Evolutionary conservation across 2,113 vertebrate genomes (phyloP).

Genomic region (Mormyrus iriodes): DNA sequence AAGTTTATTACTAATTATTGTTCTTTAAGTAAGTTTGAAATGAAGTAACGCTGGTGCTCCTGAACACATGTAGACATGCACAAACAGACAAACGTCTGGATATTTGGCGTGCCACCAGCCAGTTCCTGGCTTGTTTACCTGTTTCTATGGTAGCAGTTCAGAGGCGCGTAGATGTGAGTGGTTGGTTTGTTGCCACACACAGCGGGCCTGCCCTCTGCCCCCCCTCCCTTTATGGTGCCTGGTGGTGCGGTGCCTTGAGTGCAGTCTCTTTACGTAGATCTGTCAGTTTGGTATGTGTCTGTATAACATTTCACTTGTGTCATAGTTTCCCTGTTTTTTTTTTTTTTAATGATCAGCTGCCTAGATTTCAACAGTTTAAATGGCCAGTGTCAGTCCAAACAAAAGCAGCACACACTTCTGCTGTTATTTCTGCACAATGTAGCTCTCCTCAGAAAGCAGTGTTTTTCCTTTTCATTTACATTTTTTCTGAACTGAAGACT

Average conservation of each 20-base stretch:
- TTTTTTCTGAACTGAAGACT: neutral
- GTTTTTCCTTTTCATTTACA: neutral
- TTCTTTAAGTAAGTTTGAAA: neutral
- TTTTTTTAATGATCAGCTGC: neutral
- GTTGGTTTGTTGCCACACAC: conserved; percentile 27
- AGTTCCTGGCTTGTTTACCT: conserved; percentile 50
- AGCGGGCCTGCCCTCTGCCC: neutral
- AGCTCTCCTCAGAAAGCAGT: neutral
- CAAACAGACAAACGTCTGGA: conserved; percentile 22
- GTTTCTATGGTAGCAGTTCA: conserved; percentile 53
- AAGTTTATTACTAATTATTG: neutral
- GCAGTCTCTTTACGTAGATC: neutral
- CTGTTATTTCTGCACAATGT: neutral
- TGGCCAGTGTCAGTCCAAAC: neutral
- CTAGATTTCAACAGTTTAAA: neutral
- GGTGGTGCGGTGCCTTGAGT: conserved; percentile 1
- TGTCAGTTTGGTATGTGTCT: conserved; percentile 7
- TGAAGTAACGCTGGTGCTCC: conserved; percentile 1
- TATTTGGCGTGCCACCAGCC: conserved; percentile 38
- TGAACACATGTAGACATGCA: neutral
- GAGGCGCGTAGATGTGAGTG: conserved; percentile 44
- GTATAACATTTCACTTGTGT: neutral
- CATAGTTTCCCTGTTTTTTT: neutral
- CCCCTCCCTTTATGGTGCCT: neutral
- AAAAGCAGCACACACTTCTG: neutral